A percentile compares a stretch with the other conserved stretches of the same genome.
Evolutionary conservation across 1,140 invertebrate genomes (phyloP).

Genomic region (Capitella teleta): DNA sequence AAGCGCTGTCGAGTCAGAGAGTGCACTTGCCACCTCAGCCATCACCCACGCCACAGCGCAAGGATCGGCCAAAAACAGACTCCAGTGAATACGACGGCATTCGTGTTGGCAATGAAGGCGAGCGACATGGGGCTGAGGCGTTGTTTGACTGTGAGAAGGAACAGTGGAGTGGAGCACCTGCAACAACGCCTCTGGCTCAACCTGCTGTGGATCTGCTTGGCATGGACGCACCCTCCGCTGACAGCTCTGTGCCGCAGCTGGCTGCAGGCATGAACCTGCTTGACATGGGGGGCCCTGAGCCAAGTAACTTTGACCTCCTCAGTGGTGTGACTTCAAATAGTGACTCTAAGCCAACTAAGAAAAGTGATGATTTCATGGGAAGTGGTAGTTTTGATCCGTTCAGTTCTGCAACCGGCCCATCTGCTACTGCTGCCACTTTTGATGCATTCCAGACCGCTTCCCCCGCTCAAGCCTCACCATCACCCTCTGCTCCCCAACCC

Average conservation of each 20-base stretch:
- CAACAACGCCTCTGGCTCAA: background rate
- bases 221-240: background rate
- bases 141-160: background rate
- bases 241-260: background rate
- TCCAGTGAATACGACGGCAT: background rate
- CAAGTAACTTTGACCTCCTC: conserved; percentile 52
- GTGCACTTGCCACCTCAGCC: no score
- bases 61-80: no score
- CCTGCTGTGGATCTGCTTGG: conserved; percentile 3
- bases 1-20: background rate
- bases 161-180: background rate
- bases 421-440: no score
- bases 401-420: no score
- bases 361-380: no score
- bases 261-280: conserved; percentile 20
- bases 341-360: no score
- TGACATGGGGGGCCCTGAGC: conserved; percentile 19
- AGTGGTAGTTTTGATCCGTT: no score
- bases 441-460: no score
- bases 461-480: no score
- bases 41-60: no score
- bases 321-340: conserved; percentile 30
- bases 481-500: no score
- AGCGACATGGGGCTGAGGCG: background rate
- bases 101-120: background rate